Evolutionary conservation across 23 tunicate species (phyloP), one percentile per base, ranked within the genome.

Genomic region (Halocynthia roretzi): DNA sequence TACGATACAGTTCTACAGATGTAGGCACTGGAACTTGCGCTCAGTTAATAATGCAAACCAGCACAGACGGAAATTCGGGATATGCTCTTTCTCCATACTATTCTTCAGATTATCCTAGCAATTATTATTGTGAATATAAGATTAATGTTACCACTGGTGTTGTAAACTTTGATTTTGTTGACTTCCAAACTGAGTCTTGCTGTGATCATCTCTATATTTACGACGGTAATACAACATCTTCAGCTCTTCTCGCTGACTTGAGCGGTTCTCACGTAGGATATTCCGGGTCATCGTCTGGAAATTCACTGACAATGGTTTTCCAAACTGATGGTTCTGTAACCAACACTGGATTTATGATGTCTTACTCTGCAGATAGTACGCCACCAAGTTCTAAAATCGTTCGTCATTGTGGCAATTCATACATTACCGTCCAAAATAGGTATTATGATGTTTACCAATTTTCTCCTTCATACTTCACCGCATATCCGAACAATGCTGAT

Each of bases 261-360:
- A 71, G 76, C n/a, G 76, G 76, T 11, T 51, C 0, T 6, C 76
- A 0, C 18, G 2, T 1, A 52, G 76, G 76, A 10, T 50, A 10
- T 22, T 10, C 12, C 56, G 76, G 57, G 8, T 22, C 8, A 22
- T 44, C 76, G 12, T 19, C 58, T 50, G 76, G 76, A 49, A 53
- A 11, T 5, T 71, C 18, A 9, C 48, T 71, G 14, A 71, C 76
- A 18, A 50, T 71, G 76, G 51, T 9, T 9, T 71, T 71, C 51
- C 9, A 9, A 9, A 50, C 76, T 10, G 76, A 71, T 15, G 76
- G 76, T 10, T 71, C 76, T 19, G 76, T 52, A 10, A 71, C 76
- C 58, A 0, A 15, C 58, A 44, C 76, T n/a, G 76, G 76, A n/a
- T 71, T 71, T 15, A 19, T 9, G 56, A 71, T 71, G 76, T 17